Base-by-base conservation (phyloP, 2,888 invertebrate genomes). In the Acanthosepion esculentum region DNA sequence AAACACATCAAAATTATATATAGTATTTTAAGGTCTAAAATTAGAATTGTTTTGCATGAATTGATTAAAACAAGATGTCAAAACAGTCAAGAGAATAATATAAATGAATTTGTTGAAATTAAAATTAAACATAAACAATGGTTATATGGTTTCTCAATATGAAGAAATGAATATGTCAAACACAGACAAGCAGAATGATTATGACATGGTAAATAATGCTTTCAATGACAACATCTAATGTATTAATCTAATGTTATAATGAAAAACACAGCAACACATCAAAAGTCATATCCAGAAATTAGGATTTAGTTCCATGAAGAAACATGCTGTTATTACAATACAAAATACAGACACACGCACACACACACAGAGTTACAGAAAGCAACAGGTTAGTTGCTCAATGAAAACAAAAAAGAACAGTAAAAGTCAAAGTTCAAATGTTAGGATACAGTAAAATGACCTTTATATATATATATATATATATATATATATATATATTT, bases 321-420 rank as follows among this genome's bases (percentile, higher is more conserved):
- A 93, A 48, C 48, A 53, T 53, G 48, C 50, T 41, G 48, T 41
- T 64, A 94, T 78, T n/a, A 41, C 7, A 20, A 18, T 48, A 33
- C 18, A 78, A n/a, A 1, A n/a, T 3, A 78, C 15, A 33, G 15
- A 15, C 33, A 33, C n/a, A 78, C n/a, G 15, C 33, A 78, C 29
- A 29, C 29, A 78, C n/a, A 33, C n/a, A n/a, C 33, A n/a, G 10
- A 78, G 10, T 33, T 18, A 78, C n/a, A 33, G n/a, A 23, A 53
- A n/a, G 41, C 50, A 53, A 93, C 55, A 93, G 50, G 55, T 95
- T 95, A 94, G 91, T 33, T 91, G 91, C 91, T 94, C 91, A 94
- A 95, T 94, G 95, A 94, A 94, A 48, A 48, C 64, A 92, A n/a
- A 91, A 29, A 94, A 26, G 41, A 50, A 91, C 41, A 91, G 94